phyloP scores from a whole-genome alignment of 1,140 invertebrate species.

The Globodera rostochiensis region DNA sequence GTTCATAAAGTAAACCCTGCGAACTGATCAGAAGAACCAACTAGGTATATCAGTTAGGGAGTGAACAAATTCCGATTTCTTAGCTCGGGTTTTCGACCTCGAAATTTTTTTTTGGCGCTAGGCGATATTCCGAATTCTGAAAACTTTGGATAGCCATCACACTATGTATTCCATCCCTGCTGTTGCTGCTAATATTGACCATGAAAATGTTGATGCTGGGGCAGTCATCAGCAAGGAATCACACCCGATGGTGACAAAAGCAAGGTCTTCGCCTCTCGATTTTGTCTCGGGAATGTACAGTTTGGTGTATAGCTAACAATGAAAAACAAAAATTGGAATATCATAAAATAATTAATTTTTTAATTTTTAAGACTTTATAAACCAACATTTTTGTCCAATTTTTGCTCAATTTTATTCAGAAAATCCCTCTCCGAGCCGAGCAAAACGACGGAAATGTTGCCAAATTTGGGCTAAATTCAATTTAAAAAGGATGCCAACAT shows the following conservation, averaged over 20 bases:
- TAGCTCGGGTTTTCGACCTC: too few species aligned
- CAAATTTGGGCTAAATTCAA: background rate
- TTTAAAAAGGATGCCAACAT: too few species aligned
- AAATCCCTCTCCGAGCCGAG: slow-evolving; percentile 13
- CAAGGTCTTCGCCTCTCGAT: slow-evolving; percentile 9
- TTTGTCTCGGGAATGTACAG: background rate
- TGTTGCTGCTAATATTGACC: background rate
- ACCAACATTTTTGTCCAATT: background rate
- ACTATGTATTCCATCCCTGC: too few species aligned
- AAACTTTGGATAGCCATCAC: too few species aligned
- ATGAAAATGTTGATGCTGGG: slow-evolving; percentile 17
- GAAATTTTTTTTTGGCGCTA: too few species aligned
- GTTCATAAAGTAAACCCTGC: too few species aligned
- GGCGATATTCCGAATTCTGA: too few species aligned
- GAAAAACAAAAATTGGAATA: background rate
- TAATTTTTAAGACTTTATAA: too few species aligned
- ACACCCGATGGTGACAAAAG: slow-evolving; percentile 1
- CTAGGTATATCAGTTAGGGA: too few species aligned
- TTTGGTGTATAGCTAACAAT: background rate
- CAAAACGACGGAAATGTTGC: slow-evolving; percentile 10
- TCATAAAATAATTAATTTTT: too few species aligned
- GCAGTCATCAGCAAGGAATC: slow-evolving; percentile 21
- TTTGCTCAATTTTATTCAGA: background rate
- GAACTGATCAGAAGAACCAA: too few species aligned
- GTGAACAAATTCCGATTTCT: too few species aligned